Conservation (phyloP, 2,888 invertebrate genomes). For the Xanthorhoe designata region DNA sequence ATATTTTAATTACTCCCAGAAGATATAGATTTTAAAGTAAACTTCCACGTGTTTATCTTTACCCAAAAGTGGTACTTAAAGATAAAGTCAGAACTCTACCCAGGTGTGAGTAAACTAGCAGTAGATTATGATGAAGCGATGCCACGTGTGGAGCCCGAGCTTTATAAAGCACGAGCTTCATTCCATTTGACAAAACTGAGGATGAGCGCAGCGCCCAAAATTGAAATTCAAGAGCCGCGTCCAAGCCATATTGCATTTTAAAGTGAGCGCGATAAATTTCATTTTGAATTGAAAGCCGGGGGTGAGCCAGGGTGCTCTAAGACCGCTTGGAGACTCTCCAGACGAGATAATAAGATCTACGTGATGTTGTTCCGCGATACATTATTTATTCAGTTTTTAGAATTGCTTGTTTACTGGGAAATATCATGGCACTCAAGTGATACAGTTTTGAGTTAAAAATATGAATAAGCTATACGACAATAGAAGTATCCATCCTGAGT, state of each 20-base stretch:
- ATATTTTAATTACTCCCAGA: too few relatives aligned
- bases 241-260: conserved; percentile 4
- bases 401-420: conserved; percentile 14
- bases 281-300: conserved; percentile 11
- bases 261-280: conserved; percentile 9
- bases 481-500: too few relatives aligned
- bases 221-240: conserved; percentile 3
- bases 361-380: conserved; percentile 22
- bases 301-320: conserved; percentile 4
- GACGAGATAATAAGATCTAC: conserved; percentile 25
- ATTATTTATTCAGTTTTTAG: conserved; percentile 17
- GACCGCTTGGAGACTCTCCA: conserved; percentile 22
- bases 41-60: too few relatives aligned
- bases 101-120: neutral
- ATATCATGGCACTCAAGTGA: neutral
- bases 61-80: neutral
- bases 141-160: neutral
- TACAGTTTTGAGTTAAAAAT: neutral
- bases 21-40: too few relatives aligned
- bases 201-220: neutral
- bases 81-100: neutral
- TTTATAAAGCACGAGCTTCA: neutral
- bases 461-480: neutral
- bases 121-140: neutral
- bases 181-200: neutral